These are phyloP conservation scores for Trichacis sp. DNA, from an alignment of 2,888 invertebrate species.

Conservation along the genomic window DNA sequence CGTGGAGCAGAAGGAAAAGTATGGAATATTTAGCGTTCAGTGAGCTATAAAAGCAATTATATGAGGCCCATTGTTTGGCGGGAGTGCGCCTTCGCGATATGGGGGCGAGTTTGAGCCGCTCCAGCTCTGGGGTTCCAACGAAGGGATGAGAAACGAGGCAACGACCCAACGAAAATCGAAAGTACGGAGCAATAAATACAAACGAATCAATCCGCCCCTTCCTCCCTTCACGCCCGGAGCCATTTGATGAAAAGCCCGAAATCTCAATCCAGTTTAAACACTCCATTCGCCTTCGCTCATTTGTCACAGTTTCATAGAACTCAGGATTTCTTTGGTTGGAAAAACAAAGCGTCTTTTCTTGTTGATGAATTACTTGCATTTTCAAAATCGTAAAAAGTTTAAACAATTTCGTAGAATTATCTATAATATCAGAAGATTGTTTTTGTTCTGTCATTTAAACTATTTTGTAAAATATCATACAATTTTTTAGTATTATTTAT, in stretches of 20 bases:
- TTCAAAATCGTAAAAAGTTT: too few species aligned
- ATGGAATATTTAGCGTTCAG: constrained; percentile 69
- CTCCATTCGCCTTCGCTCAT: constrained; percentile 40
- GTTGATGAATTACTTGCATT: too few species aligned
- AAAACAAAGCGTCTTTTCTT: too few species aligned
- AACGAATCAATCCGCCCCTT: constrained; percentile 55
- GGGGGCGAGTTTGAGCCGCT: constrained; percentile 48
- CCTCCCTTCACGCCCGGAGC: constrained; percentile 35
- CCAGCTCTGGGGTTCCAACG: constrained; percentile 36
- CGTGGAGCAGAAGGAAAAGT: constrained; percentile 61
- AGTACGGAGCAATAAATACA: constrained; percentile 65
- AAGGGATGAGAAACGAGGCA: constrained; percentile 36
- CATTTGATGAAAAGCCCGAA: constrained; percentile 37
- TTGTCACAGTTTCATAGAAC: constrained; percentile 41
- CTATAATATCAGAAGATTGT: too few species aligned
- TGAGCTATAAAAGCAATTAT: constrained; percentile 69
- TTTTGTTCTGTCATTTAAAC: too few species aligned
- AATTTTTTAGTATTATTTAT: too few species aligned
- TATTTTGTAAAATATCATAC: too few species aligned
- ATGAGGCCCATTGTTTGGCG: constrained; percentile 66
- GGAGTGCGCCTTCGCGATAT: constrained; percentile 66
- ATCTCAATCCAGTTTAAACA: constrained; percentile 53
- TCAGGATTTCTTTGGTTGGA: too few species aligned
- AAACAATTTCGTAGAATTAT: too few species aligned
- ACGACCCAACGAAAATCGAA: constrained; percentile 56